Conservation (phyloP, 2,113 vertebrate genomes). For the Oreocharis arfaki region DNA sequence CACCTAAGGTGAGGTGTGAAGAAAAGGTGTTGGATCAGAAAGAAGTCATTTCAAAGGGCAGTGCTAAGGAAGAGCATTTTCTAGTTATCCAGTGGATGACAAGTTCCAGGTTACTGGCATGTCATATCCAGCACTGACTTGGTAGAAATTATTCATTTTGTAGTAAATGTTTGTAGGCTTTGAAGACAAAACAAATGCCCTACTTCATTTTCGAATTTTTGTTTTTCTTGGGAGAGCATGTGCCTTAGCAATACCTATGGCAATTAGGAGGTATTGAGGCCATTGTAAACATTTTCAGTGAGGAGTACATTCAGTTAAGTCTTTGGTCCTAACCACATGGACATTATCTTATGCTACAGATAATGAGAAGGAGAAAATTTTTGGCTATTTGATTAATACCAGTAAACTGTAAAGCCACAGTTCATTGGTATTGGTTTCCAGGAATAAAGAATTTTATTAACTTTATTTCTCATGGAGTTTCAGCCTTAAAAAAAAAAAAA, state of each 20-base stretch:
- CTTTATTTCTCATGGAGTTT: background rate
- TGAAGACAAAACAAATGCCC: background rate
- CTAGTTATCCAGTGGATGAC: background rate
- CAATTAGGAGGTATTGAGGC: background rate
- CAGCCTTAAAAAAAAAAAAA: background rate
- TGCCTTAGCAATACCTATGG: background rate
- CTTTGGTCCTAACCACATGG: background rate
- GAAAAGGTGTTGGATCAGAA: background rate
- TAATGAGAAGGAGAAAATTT: background rate
- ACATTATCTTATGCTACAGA: background rate
- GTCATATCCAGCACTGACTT: background rate
- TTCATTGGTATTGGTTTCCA: background rate
- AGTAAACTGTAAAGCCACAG: background rate
- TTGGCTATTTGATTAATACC: background rate
- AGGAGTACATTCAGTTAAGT: background rate
- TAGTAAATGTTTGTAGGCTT: background rate
- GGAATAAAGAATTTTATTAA: background rate
- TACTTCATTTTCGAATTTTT: background rate
- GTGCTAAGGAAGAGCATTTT: background rate
- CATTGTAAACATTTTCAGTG: background rate
- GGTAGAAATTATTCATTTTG: background rate
- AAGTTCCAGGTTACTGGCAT: background rate
- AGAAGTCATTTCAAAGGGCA: background rate
- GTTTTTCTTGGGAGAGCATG: background rate
- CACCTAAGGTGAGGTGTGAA: background rate